Evolutionary conservation across 2,797 vertebrate genomes (phyloP).

Genomic region (Loris lydekkerianus): DNA sequence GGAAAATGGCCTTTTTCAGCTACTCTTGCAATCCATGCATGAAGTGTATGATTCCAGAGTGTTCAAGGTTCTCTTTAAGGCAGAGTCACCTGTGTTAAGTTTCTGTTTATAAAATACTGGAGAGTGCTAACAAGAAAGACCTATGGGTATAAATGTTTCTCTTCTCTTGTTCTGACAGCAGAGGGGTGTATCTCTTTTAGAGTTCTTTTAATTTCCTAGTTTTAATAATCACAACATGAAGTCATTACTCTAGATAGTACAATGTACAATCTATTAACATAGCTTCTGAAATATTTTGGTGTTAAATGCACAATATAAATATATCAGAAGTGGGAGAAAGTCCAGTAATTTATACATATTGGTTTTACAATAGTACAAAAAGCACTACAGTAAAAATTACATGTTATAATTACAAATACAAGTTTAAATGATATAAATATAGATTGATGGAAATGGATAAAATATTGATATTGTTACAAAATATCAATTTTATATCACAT

Average conservation of each 20-base stretch:
- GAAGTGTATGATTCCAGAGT: not conserved
- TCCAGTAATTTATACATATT: not conserved
- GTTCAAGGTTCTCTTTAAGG: not conserved
- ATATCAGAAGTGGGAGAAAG: not conserved
- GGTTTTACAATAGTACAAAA: not conserved
- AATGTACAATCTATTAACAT: not conserved
- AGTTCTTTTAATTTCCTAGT: not conserved
- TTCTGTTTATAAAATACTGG: not conserved
- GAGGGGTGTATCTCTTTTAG: not conserved
- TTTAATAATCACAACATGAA: constrained; percentile 58
- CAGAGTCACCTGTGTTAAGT: not conserved
- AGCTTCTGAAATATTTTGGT: constrained; percentile 20
- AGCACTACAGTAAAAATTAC: not conserved
- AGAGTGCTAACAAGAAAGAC: not conserved
- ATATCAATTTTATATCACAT: constrained; percentile 6
- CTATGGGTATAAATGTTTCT: not conserved
- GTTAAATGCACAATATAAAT: not conserved
- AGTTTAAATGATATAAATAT: constrained; percentile 43
- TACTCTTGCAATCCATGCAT: not conserved
- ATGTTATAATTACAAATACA: constrained; percentile 47
- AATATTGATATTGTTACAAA: constrained; percentile 28
- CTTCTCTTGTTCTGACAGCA: not conserved
- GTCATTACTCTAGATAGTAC: not conserved
- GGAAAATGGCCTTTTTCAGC: not conserved
- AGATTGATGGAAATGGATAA: constrained; percentile 16